Conservation (phyloP, 1,140 invertebrate species). For the Dendroctonus ponderosae region DNA sequence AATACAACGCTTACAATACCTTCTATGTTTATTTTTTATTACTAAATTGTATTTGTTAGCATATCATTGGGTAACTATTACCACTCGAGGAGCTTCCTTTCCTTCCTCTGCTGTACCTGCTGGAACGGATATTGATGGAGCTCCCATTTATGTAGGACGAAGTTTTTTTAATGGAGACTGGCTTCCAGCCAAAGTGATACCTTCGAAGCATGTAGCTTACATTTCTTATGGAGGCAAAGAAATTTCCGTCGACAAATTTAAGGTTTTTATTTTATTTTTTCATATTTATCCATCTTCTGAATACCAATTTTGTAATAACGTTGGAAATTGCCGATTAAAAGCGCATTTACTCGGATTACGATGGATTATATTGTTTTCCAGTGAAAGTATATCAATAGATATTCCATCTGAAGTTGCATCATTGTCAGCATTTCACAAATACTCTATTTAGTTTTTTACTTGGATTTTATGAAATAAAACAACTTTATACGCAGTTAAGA, state of each 20-base stretch:
- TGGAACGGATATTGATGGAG: constrained; percentile 69
- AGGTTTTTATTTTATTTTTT: constrained; percentile 53
- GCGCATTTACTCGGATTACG: too few relatives aligned
- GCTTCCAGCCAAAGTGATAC: constrained; percentile 76
- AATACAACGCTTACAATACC: background rate
- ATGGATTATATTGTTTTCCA: background rate
- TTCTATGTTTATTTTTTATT: background rate
- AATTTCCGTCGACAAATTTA: constrained; percentile 60
- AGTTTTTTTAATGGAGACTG: constrained; percentile 70
- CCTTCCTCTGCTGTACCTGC: constrained; percentile 59
- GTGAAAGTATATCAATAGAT: too few relatives aligned
- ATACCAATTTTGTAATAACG: background rate
- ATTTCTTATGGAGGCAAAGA: constrained; percentile 64
- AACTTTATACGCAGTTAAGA: too few relatives aligned
- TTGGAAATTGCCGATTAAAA: too few relatives aligned
- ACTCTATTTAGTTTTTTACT: too few relatives aligned
- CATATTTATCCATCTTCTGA: background rate
- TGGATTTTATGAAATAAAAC: too few relatives aligned
- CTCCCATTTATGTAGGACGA: constrained; percentile 71
- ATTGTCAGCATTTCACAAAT: background rate
- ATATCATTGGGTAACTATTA: constrained; percentile 44
- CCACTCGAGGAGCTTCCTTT: constrained; percentile 31
- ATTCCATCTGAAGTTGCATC: too few relatives aligned
- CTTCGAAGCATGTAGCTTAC: constrained; percentile 62
- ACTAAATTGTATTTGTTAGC: constrained; percentile 20